These are phyloP conservation scores for Drosophila greeni DNA, from an alignment of 2,888 invertebrate genomes.

Conservation along the genomic window DNA sequence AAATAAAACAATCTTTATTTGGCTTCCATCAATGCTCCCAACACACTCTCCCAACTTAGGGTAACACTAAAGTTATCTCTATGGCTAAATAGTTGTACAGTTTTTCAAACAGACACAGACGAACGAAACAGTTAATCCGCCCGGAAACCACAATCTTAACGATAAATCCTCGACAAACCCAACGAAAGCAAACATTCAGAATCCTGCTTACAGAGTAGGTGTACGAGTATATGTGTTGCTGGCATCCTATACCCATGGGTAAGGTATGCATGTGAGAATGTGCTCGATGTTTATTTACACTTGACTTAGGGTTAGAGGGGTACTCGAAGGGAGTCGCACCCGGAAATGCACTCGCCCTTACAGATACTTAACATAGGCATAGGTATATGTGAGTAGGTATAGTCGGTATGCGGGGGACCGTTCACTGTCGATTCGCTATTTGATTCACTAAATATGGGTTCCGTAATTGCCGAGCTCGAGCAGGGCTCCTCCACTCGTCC, in stretches of 20 bases:
- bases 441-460: slow-evolving; percentile 46
- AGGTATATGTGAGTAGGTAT: slow-evolving; percentile 43
- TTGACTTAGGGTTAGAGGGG: slow-evolving; percentile 53
- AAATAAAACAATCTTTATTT: slow-evolving; percentile 53
- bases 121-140: slow-evolving; percentile 38
- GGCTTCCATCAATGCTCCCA: slow-evolving; percentile 42
- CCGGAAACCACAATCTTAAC: slow-evolving; percentile 56
- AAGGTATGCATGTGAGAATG: slow-evolving; percentile 12
- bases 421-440: slow-evolving; percentile 53
- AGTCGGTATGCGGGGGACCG: slow-evolving; percentile 40
- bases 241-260: slow-evolving; percentile 7
- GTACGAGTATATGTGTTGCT: slow-evolving; percentile 17
- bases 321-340: slow-evolving; percentile 4
- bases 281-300: slow-evolving; percentile 58
- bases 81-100: slow-evolving; percentile 58
- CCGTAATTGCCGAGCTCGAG: slow-evolving; percentile 25
- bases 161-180: slow-evolving; percentile 28
- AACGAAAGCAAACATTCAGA: slow-evolving; percentile 33
- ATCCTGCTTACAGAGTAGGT: slow-evolving; percentile 38
- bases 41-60: slow-evolving; percentile 54
- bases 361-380: slow-evolving; percentile 47
- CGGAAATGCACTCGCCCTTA: slow-evolving; percentile 42
- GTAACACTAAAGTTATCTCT: slow-evolving; percentile 46
- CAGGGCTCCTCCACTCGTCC: slow-evolving; percentile 12
- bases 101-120: slow-evolving; percentile 53